These are phyloP conservation scores for Sipha maydis DNA, from an alignment of 2,888 invertebrate species.

Conservation along the genomic window DNA sequence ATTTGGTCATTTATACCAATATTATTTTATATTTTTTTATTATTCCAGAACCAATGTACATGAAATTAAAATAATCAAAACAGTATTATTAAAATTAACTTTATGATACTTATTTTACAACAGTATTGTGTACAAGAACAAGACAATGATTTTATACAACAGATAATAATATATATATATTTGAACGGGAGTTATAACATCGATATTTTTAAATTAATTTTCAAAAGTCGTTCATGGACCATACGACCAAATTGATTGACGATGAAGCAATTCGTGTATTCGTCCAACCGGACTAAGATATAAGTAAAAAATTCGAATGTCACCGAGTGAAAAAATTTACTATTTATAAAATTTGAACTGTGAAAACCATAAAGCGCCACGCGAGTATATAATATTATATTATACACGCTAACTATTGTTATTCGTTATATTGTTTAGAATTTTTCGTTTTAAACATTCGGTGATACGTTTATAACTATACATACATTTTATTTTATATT, in stretches of 20 bases:
- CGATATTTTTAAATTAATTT: background rate
- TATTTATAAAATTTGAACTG: conserved; percentile 1
- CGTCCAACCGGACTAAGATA: background rate
- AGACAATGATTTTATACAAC: too few relatives aligned
- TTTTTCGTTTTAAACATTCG: too few relatives aligned
- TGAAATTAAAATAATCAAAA: too few relatives aligned
- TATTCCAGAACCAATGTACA: too few relatives aligned
- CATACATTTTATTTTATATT: too few relatives aligned
- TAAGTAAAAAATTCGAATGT: background rate
- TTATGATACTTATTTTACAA: too few relatives aligned
- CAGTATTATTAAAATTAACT: too few relatives aligned
- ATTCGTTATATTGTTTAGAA: too few relatives aligned
- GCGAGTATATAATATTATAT: background rate
- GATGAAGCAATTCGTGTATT: background rate
- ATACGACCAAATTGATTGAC: background rate
- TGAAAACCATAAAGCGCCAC: background rate
- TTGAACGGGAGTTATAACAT: background rate
- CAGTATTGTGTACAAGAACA: too few relatives aligned
- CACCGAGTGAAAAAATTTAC: background rate
- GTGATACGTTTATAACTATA: too few relatives aligned
- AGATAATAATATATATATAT: background rate
- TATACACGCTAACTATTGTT: background rate
- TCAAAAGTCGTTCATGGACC: background rate
- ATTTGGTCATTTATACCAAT: too few relatives aligned
- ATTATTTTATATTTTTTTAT: too few relatives aligned